Base-by-base conservation (phyloP, 2,888 invertebrate genomes). In the Hirtodrosophila duncani region DNA sequence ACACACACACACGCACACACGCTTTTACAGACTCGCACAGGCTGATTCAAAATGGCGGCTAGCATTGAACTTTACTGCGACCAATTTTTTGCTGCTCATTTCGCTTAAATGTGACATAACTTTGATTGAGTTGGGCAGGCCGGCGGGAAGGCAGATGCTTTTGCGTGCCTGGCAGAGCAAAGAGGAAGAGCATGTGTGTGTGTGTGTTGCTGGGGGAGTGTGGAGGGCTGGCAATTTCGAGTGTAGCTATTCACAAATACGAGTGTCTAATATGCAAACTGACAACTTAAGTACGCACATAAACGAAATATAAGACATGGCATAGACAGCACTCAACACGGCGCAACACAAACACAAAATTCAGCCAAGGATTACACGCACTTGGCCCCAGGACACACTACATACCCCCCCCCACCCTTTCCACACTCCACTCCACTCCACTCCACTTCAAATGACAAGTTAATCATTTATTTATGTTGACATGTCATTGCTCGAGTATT, bases 401-500 rank as follows among this genome's bases (percentile, higher is more conserved):
- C 33, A n/a, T n/a, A 18, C 45, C 21, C 13, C 23, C n/a, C 18
- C 43, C 31, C 24, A 37, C 30, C 33, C 34, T 21, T 5, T 16
- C 5, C 20, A 11, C 29, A 10, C 34, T 17, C 17, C 44, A 50
- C 67, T 51, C 34, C 27, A 51, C 41, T 26, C 21, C 34, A 24
- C 31, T 23, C 48, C 21, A 27, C 49, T 53, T 27, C 50, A 50
- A 59, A 53, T 67, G 79, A 65, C 79, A 77, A 81, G 67, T 81
- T 77, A 77, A 77, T 77, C 75, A 81, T 77, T 77, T 81, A 81
- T 79, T 77, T 62, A 58, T 60, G 59, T 61, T 75, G 65, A 75
- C 81, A 75, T 79, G 79, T 67, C 79, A 75, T 79, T 70, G 60
- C 63, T 81, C 68, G 71, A 81, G 79, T 75, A 81, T 75, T 77